These are phyloP conservation scores for Pristionchus mayeri DNA, from an alignment of 2,888 invertebrate species.

Conservation along the genomic window DNA sequence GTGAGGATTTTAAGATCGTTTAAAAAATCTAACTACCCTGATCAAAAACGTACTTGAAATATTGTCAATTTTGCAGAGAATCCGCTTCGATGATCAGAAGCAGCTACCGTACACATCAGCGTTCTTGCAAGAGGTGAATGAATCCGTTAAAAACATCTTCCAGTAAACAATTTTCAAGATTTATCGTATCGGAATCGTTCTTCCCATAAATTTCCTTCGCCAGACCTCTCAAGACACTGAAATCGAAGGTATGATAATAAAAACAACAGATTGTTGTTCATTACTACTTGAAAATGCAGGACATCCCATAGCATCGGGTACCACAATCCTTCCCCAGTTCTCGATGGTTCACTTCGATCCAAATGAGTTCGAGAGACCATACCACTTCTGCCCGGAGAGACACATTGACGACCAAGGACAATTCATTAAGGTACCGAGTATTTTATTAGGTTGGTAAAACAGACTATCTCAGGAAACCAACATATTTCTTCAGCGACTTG, in stretches of 20 bases:
- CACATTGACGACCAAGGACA: conserved; percentile 39
- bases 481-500: no score
- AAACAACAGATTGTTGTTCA: neutral
- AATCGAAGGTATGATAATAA: neutral
- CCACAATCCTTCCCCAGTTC: conserved; percentile 36
- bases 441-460: no score
- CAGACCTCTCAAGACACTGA: neutral
- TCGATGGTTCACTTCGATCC: no score
- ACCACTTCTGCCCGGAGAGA: conserved; percentile 38
- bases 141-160: neutral
- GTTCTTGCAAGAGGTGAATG: neutral
- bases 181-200: neutral
- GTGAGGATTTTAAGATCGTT: neutral
- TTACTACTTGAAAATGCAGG: neutral
- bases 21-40: neutral
- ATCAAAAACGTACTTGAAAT: neutral
- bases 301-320: neutral
- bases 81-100: conserved; percentile 14
- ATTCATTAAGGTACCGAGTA: neutral
- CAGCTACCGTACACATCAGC: neutral
- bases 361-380: conserved; percentile 22
- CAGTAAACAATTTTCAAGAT: neutral
- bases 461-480: no score
- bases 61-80: neutral
- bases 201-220: conserved; percentile 33